Evolutionary conservation across 1,140 invertebrate genomes (phyloP), one percentile per base, ranked within the genome.

Genomic region (Agrilus planipennis): DNA sequence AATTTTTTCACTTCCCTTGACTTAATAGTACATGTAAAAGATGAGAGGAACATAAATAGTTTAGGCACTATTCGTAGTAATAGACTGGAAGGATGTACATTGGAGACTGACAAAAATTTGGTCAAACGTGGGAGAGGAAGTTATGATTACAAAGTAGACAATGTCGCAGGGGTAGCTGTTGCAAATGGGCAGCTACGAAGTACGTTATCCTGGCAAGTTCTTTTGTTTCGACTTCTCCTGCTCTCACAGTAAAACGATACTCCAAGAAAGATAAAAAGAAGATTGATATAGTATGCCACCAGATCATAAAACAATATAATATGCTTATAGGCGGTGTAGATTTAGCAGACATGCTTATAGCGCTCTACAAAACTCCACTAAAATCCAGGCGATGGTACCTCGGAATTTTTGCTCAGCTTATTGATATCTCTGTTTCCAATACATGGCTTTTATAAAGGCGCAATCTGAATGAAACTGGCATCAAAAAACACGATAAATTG

Each of bases 361-460:
- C 34, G 9, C 22, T 49, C 10, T 47, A 52, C 36, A 34, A 41
- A 25, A 27, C 37, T 4, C 11, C 34, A 10, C 14, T 36, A 2
- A 36, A 23, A 21, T 22, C 21, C 19, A 36, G 12, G 17, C 29
- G 41, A 31, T 51, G 47, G 44, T 44, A 43, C 29, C 46, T 44
- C 48, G 39, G 44, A 43, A 45, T 58, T 47, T 52, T 54, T 39
- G 46, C 39, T 31, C 50, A 55, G 30, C 31, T 51, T 36, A 30
- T 57, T 40, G 51, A 57, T 49, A 45, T 55, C 44, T 43, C 45
- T 28, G 44, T 58, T 34, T 46, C 47, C 32, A 58, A 57, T 41
- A 47, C 51, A 41, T 58, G 51, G 53, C 47, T 38, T 12, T 34
- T 48, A 15, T 22, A 36, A 4, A 7, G 12, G 4, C 3, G 34